Conservation (phyloP, 2,797 vertebrate species). For the Podarcis lilfordi region DNA sequence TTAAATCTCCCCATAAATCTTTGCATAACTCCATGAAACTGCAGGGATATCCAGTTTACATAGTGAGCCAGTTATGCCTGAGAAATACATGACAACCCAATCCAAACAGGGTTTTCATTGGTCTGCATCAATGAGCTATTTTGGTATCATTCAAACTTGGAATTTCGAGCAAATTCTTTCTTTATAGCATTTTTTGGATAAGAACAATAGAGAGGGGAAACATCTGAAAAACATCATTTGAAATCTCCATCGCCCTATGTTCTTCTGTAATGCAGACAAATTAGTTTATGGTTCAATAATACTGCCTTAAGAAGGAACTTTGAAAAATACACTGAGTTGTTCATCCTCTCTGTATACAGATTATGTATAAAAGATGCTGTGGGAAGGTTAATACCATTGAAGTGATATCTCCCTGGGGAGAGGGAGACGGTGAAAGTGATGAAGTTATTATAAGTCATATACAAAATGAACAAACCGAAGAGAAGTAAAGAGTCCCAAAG, state of each 20-base stretch:
- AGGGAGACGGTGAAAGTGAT: not conserved
- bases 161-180: not conserved
- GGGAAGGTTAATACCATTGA: constrained; percentile 4
- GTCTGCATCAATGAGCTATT: not conserved
- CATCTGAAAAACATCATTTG: not conserved
- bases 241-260: not conserved
- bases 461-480: constrained; percentile 10
- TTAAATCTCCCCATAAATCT: not conserved
- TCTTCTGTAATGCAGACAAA: not conserved
- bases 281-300: not conserved
- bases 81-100: too few relatives aligned
- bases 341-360: not conserved
- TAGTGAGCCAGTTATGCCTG: not conserved
- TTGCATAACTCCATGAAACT: not conserved
- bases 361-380: not conserved
- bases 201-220: not conserved
- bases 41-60: not conserved
- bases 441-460: constrained; percentile 5
- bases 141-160: not conserved
- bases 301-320: not conserved
- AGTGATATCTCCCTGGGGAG: constrained; percentile 7
- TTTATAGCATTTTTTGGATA: not conserved
- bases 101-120: too few relatives aligned
- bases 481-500: constrained; percentile 1
- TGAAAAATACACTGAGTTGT: not conserved